phyloP scores from a whole-genome alignment of 2,113 vertebrate species.

The Rafetus swinhoei region DNA sequence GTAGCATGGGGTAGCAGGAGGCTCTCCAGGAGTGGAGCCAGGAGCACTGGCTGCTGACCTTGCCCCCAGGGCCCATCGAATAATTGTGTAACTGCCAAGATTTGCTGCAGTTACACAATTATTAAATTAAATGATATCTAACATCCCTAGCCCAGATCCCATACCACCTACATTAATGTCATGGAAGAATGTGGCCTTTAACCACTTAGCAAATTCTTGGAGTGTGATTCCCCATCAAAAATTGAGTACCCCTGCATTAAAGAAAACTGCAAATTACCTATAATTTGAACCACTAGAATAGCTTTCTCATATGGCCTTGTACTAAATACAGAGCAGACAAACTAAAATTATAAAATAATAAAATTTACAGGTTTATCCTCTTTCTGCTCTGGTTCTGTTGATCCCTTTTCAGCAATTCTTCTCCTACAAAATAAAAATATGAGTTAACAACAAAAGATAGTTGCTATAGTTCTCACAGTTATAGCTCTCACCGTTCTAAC shows the following conservation, averaged over 20 bases:
- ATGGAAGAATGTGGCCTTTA: too few species aligned
- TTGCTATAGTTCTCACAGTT: background rate
- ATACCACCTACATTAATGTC: too few species aligned
- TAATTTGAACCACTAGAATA: background rate
- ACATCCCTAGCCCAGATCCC: too few species aligned
- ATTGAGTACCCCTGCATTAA: background rate
- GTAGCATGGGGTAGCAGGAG: too few species aligned
- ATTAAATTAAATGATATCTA: too few species aligned
- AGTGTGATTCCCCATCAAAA: too few species aligned
- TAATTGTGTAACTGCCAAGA: too few species aligned
- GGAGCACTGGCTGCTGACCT: too few species aligned
- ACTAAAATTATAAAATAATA: background rate
- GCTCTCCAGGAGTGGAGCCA: too few species aligned
- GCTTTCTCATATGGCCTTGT: background rate
- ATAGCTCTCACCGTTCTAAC: background rate
- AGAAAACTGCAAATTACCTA: background rate
- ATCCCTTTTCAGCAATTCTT: constrained; percentile 97
- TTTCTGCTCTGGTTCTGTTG: constrained; percentile 93
- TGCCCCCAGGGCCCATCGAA: too few species aligned
- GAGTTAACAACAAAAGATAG: background rate
- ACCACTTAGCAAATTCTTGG: too few species aligned
- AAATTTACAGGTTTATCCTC: constrained; percentile 89
- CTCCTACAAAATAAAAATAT: constrained; percentile 82
- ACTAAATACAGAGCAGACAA: background rate
- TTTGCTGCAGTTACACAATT: too few species aligned